Percentiles rank a stretch among this genome's conserved stretches.
phyloP scores from a whole-genome alignment of 2,113 vertebrate species.

The Ailuropoda melanoleuca region DNA sequence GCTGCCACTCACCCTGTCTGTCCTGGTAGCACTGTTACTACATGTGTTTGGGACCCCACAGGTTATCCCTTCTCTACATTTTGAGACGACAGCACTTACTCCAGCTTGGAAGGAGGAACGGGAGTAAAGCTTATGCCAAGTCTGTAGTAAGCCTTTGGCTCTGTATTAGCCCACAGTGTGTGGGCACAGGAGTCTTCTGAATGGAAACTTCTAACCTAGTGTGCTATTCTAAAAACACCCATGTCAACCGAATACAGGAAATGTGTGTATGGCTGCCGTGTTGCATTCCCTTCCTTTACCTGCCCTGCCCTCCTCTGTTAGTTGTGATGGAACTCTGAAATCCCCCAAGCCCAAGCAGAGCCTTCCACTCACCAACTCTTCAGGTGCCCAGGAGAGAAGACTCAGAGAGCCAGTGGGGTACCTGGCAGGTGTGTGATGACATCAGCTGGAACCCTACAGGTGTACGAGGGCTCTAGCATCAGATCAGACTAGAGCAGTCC shows the following conservation, averaged over 20 bases:
- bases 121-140: conserved; percentile 7
- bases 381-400: not conserved
- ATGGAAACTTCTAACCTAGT: not conserved
- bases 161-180: not conserved
- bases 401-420: fast-evolving
- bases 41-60: not conserved
- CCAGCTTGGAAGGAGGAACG: not conserved
- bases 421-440: not conserved
- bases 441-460: too few relatives aligned
- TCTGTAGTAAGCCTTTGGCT: not conserved
- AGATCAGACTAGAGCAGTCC: not conserved
- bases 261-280: not conserved
- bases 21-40: not conserved
- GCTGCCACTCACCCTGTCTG: not conserved
- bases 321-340: not conserved
- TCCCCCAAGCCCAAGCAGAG: too few relatives aligned
- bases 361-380: fast-evolving
- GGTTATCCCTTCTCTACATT: not conserved
- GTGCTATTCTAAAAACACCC: not conserved
- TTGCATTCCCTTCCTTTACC: not conserved
- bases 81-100: not conserved
- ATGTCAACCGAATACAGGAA: not conserved
- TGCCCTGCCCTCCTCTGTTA: not conserved
- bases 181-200: conserved; percentile 33
- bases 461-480: not conserved